These are phyloP conservation scores for Silurus aristotelis DNA, from an alignment of 2,797 vertebrate genomes.

Conservation along the genomic window DNA sequence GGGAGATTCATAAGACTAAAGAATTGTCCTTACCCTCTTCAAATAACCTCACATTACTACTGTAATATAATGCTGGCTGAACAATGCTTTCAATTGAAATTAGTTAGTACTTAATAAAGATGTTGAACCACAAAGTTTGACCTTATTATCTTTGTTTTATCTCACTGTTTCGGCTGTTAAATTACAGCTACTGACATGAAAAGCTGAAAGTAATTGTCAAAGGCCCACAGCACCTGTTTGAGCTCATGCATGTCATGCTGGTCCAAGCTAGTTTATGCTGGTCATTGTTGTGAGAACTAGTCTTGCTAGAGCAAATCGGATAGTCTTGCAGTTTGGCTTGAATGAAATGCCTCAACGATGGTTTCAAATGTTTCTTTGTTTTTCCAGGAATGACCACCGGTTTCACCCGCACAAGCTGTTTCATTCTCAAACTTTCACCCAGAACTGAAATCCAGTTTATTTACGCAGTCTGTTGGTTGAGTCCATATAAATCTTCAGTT, in stretches of 20 bases:
- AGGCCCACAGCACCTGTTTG: background rate
- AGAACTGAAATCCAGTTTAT: background rate
- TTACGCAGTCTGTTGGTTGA: background rate
- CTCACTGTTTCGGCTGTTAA: conserved; percentile 6
- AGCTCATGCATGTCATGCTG: background rate
- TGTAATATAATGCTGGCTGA: background rate
- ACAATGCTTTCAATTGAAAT: background rate
- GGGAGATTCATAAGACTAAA: too few relatives aligned
- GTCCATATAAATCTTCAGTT: background rate
- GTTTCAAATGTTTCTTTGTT: background rate
- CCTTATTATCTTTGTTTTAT: conserved; percentile 10
- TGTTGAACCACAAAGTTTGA: background rate
- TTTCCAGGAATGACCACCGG: background rate
- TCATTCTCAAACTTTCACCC: background rate
- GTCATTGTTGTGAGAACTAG: background rate
- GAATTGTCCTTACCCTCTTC: background rate
- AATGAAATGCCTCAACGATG: background rate
- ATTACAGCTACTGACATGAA: conserved; percentile 1
- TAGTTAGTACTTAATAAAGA: background rate
- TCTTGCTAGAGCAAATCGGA: background rate
- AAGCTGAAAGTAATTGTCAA: conserved; percentile 6
- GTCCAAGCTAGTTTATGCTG: background rate
- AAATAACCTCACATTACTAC: background rate
- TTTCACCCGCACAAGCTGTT: background rate
- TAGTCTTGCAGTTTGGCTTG: background rate